A percentile compares a stretch with the other conserved stretches of the same genome.
phyloP scores from a whole-genome alignment of 2,888 invertebrate genomes.

The Lycocerus yunnanus region DNA sequence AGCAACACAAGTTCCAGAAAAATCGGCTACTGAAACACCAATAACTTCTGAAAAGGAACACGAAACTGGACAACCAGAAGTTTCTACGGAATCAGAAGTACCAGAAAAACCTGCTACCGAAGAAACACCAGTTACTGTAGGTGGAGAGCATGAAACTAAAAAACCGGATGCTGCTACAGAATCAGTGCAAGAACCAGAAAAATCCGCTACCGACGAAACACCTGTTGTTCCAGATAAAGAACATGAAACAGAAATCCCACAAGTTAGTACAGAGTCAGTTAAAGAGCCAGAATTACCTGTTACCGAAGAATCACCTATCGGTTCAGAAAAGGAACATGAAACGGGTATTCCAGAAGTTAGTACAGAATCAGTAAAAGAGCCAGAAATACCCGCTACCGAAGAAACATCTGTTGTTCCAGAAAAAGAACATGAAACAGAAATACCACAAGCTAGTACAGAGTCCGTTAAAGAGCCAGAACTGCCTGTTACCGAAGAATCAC shows the following conservation, averaged over 20 bases:
- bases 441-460: background rate
- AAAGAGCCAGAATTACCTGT: background rate
- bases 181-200: background rate
- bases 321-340: background rate
- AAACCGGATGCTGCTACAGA: background rate
- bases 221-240: background rate
- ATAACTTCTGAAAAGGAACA: background rate
- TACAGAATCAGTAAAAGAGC: background rate
- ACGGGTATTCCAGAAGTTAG: background rate
- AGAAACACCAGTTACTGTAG: background rate
- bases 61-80: background rate
- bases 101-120: background rate
- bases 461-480: background rate
- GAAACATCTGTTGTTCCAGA: background rate
- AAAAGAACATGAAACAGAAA: background rate
- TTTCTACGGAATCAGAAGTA: background rate
- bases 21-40: background rate
- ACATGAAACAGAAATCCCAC: background rate
- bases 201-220: background rate
- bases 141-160: background rate
- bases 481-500: background rate
- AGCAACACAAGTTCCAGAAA: slow-evolving; percentile 2
- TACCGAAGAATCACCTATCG: background rate
- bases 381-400: background rate
- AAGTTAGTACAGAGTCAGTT: background rate